Percentiles rank a stretch among this genome's conserved stretches.
Evolutionary conservation across 1,140 invertebrate species (phyloP).

Genomic region (Melanaphis sacchari): DNA sequence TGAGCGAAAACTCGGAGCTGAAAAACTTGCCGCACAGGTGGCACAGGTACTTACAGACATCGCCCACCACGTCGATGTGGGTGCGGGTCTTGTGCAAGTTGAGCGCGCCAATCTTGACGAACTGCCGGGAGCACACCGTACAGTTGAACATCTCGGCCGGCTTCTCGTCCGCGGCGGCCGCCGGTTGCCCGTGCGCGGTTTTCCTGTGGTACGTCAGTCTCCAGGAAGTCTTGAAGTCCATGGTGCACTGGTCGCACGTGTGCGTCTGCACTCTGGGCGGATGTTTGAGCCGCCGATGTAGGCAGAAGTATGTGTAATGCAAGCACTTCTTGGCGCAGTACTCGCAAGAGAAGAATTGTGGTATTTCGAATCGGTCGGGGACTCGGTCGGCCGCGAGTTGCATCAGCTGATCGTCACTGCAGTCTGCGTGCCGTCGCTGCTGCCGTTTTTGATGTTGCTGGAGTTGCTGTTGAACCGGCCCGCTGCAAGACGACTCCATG

Average conservation of each 20-base stretch:
- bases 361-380: conserved; percentile 65
- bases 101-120: conserved; percentile 41
- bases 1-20: conserved; percentile 65
- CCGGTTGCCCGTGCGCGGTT: neutral
- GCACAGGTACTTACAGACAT: conserved; percentile 63
- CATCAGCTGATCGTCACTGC: conserved; percentile 9
- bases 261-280: conserved; percentile 61
- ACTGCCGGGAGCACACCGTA: conserved; percentile 6
- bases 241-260: neutral
- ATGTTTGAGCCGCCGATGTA: conserved; percentile 66
- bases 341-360: conserved; percentile 67
- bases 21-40: conserved; percentile 67
- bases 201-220: conserved; percentile 35
- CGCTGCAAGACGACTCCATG: conserved; percentile 61
- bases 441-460: no score
- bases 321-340: conserved; percentile 58
- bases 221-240: conserved; percentile 44
- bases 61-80: conserved; percentile 11
- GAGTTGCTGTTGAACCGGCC: neutral
- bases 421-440: no score
- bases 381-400: conserved; percentile 53
- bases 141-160: neutral
- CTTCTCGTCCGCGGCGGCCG: neutral
- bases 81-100: conserved; percentile 48
- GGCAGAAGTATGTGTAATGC: conserved; percentile 64